Base-by-base conservation (phyloP, 2,888 invertebrate genomes). In the Acanthosepion esculentum region DNA sequence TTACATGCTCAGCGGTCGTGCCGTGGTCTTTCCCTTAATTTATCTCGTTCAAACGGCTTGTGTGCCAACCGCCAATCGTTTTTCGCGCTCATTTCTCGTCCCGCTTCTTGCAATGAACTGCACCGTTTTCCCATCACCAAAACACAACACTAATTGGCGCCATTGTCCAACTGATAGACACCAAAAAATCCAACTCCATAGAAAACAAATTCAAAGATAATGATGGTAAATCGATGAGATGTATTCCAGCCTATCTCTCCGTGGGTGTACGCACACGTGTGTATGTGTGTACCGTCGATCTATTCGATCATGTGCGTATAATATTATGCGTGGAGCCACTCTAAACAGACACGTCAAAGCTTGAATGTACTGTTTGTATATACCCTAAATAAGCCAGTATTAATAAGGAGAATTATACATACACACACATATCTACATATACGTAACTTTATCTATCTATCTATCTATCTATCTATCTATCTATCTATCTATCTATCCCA, bases 1-100 rank as follows among this genome's bases (percentile, higher is more conserved):
- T 78, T 78, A 78, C 78, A 78, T 78, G 78, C 78, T 78, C 33
- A n/a, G 78, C 78, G 78, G 78, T 5, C 78, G 78, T n/a, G n/a
- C 78, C 78, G n/a, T 33, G 12, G 1, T 78, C n/a, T n/a, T 78
- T 23, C 78, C 41, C 78, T 78, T n/a, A 78, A 78, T 23, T 59
- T 59, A 59, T 59, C 59, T 59, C 59, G 20, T 59, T 78, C 78
- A n/a, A 78, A 78, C 78, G 10, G n/a, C n/a, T 78, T 78, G 78
- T 78, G 78, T 78, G 78, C 78, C 78, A 33, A n/a, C n/a, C 78
- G 78, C 78, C n/a, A 78, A 78, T 78, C n/a, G n/a, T n/a, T 78
- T 78, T 78, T 33, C 59, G 59, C 59, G 23, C 23, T 59, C 23
- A 20, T 59, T 59, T 59, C 59, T 23, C 59, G 59, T 59, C n/a